Conservation (phyloP, 2,797 vertebrate species). For the Pachyuromys duprasi region DNA sequence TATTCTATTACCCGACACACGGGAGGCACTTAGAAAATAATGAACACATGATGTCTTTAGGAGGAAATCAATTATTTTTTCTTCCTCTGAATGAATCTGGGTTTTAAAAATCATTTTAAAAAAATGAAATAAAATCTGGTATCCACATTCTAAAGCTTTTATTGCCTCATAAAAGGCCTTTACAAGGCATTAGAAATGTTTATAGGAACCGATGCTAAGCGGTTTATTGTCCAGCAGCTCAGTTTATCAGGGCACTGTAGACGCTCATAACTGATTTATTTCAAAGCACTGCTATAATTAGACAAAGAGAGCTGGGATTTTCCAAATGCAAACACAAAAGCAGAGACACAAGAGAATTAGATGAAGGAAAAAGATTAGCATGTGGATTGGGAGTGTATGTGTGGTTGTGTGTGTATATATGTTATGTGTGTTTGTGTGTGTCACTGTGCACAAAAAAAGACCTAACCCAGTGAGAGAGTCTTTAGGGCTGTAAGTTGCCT, state of each 20-base stretch:
- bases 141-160: conserved; percentile 62
- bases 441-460: conserved; percentile 10
- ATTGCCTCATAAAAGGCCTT: conserved; percentile 63
- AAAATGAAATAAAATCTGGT: conserved; percentile 58
- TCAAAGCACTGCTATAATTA: conserved; percentile 52
- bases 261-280: conserved; percentile 71
- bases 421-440: not conserved
- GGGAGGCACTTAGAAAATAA: conserved; percentile 52
- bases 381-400: not conserved
- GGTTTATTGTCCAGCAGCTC: conserved; percentile 70
- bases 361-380: conserved; percentile 50
- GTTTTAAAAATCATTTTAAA: conserved; percentile 54
- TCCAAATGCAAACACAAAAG: conserved; percentile 75
- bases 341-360: conserved; percentile 67
- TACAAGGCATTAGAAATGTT: conserved; percentile 66
- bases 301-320: conserved; percentile 80
- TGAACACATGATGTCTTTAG: conserved; percentile 62
- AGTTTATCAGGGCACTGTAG: conserved; percentile 44
- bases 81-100: conserved; percentile 54
- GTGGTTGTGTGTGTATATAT: not conserved
- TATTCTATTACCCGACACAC: not conserved
- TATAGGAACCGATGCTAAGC: conserved; percentile 50
- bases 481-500: conserved; percentile 65
- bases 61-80: conserved; percentile 51
- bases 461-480: conserved; percentile 35